Conservation (phyloP, 2,888 invertebrate genomes). For the Agonopterix heracliana region DNA sequence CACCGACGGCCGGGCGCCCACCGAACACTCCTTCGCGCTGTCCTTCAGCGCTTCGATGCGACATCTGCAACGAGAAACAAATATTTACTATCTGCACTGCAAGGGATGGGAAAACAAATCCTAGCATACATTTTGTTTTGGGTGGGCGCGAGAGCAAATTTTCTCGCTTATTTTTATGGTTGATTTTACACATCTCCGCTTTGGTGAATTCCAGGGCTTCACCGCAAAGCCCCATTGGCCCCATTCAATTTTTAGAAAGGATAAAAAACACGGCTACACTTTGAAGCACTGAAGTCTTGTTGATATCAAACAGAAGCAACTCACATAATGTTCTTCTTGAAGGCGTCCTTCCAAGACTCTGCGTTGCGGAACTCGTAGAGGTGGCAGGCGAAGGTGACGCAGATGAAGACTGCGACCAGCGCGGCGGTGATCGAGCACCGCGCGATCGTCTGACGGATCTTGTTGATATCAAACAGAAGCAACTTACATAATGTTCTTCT, state of each 20-base stretch:
- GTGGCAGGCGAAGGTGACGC: slow-evolving; percentile 89
- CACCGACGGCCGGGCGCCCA: slow-evolving; percentile 85
- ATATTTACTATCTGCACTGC: neutral
- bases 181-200: too few species aligned
- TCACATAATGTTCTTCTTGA: slow-evolving; percentile 89
- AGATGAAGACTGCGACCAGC: slow-evolving; percentile 84
- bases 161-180: too few species aligned
- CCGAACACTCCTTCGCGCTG: slow-evolving; percentile 71
- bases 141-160: neutral
- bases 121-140: too few species aligned
- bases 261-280: too few species aligned
- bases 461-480: neutral
- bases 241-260: too few species aligned
- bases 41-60: slow-evolving; percentile 46
- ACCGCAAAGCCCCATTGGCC: too few species aligned
- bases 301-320: slow-evolving; percentile 34
- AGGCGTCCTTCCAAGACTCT: slow-evolving; percentile 83
- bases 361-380: slow-evolving; percentile 87
- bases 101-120: neutral
- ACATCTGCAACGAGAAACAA: slow-evolving; percentile 32
- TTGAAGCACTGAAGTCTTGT: too few species aligned
- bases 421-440: slow-evolving; percentile 89
- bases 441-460: slow-evolving; percentile 86
- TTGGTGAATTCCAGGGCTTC: too few species aligned
- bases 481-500: slow-evolving; percentile 88